A percentile compares a stretch with the other conserved stretches of the same genome.
phyloP scores from a whole-genome alignment of 2,888 invertebrate species.

The Apoderus coryli region DNA sequence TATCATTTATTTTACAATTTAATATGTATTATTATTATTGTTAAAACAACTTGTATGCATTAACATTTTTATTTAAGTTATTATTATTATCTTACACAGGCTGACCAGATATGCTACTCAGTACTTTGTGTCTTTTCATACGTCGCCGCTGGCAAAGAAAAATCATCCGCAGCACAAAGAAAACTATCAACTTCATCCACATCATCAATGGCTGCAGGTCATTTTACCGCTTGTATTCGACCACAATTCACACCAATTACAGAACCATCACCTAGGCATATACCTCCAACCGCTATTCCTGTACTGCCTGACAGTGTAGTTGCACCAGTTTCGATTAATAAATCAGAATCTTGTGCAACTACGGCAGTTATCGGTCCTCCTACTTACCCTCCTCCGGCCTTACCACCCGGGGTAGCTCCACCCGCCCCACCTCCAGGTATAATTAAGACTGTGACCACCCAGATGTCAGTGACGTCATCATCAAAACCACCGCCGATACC shows the following conservation, averaged over 20 bases:
- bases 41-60: too few species aligned
- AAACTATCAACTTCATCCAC: conserved; percentile 4
- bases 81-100: conserved; percentile 10
- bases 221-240: too few species aligned
- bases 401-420: conserved; percentile 29
- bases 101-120: conserved; percentile 93
- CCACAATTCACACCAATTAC: too few species aligned
- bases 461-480: conserved; percentile 23
- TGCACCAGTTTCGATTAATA: too few species aligned
- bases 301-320: too few species aligned
- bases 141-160: conserved; percentile 83
- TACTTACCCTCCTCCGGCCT: conserved; percentile 30
- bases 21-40: too few species aligned
- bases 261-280: too few species aligned
- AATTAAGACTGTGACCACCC: conserved; percentile 23
- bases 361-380: conserved; percentile 31
- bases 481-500: conserved; percentile 43
- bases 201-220: conserved; percentile 19
- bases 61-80: neutral
- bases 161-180: conserved; percentile 28
- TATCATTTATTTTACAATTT: too few species aligned
- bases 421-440: conserved; percentile 29
- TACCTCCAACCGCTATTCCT: too few species aligned
- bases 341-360: conserved; percentile 26
- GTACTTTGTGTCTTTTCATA: conserved; percentile 99